Conservation (phyloP, 30 jellyfish, hydroid and myxozoan genomes). For the Cassiopea xamachana region DNA sequence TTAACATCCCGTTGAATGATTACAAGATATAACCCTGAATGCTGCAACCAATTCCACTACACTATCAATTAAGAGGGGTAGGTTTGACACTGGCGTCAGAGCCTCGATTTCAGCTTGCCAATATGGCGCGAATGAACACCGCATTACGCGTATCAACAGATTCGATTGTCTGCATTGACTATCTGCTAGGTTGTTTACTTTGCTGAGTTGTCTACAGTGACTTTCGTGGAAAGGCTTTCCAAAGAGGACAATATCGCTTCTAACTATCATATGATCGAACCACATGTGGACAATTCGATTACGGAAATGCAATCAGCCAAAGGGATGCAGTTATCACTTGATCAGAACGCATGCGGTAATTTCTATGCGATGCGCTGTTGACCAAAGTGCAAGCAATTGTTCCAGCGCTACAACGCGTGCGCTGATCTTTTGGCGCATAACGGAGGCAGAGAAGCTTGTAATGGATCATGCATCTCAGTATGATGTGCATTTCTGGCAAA, state of each 20-base stretch:
- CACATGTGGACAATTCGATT: not conserved
- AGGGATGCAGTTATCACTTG: not conserved
- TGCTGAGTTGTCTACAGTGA: not conserved
- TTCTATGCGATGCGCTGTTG: not conserved
- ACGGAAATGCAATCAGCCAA: not conserved
- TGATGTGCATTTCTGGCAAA: not conserved
- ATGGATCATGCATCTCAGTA: not conserved
- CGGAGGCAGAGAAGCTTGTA: not conserved
- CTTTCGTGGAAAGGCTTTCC: not conserved
- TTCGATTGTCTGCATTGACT: too few species aligned
- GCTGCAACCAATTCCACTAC: not conserved
- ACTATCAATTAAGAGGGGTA: not conserved
- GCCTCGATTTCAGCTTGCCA: too few species aligned
- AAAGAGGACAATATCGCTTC: not conserved
- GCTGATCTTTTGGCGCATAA: not conserved
- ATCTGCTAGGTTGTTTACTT: not conserved
- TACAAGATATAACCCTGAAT: too few species aligned
- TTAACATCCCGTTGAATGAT: too few species aligned
- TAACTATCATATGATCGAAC: not conserved
- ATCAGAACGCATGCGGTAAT: not conserved
- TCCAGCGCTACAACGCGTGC: not conserved
- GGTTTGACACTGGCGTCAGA: too few species aligned
- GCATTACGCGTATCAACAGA: too few species aligned
- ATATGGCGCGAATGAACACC: too few species aligned
- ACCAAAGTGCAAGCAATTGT: not conserved